Percentiles rank a stretch among this genome's conserved stretches.
Conservation (phyloP, 2,797 vertebrate genomes). For the Enteromius anoplus region DNA sequence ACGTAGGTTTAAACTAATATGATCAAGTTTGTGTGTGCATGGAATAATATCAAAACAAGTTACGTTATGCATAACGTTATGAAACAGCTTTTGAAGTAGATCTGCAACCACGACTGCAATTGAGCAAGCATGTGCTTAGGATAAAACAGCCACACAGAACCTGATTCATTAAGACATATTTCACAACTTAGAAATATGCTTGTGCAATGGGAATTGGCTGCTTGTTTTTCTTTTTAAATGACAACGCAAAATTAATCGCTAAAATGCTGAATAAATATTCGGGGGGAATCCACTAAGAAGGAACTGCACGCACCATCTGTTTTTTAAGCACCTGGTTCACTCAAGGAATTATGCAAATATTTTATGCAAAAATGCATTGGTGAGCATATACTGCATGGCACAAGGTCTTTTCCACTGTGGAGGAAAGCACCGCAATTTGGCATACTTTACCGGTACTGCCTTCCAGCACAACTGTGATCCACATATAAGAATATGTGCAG, state of each 20-base stretch:
- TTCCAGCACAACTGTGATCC: background rate
- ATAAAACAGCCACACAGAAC: conserved; percentile 14
- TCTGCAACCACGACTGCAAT: background rate
- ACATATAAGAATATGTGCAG: background rate
- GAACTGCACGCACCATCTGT: background rate
- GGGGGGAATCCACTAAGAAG: background rate
- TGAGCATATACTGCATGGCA: background rate
- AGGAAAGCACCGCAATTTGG: background rate
- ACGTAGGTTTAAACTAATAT: background rate
- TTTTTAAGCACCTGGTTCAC: background rate
- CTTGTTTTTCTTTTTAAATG: background rate
- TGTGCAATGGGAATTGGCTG: background rate
- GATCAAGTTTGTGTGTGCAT: background rate
- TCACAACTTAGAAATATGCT: background rate
- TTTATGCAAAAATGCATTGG: background rate
- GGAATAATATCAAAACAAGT: conserved; percentile 13
- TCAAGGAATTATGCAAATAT: conserved; percentile 1
- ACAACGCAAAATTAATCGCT: background rate
- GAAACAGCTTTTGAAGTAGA: background rate
- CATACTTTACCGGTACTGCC: background rate
- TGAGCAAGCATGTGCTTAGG: conserved; percentile 6
- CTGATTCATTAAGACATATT: background rate
- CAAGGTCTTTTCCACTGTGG: background rate
- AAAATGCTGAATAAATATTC: background rate
- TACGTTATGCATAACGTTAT: background rate